Percentiles rank a stretch among this genome's conserved stretches.
phyloP scores from a whole-genome alignment of 2,797 vertebrate species.

The Phataginus tricuspis region DNA sequence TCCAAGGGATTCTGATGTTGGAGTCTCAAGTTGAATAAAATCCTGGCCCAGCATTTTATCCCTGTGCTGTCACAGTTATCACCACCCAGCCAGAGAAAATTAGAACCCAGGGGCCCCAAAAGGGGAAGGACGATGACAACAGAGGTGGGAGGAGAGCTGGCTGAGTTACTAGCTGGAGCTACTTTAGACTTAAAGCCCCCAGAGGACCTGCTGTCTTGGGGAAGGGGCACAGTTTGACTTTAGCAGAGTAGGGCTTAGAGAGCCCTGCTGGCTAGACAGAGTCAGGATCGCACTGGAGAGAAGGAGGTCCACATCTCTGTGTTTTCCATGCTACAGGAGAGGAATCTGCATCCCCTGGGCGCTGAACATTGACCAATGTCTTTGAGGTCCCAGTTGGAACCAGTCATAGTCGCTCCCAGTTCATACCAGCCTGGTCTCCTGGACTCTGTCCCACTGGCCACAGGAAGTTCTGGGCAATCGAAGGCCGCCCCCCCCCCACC shows the following conservation, averaged over 20 bases:
- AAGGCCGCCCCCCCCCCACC: conserved; percentile 51
- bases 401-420: background rate
- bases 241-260: background rate
- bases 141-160: background rate
- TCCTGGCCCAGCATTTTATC: too few relatives aligned
- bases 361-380: background rate
- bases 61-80: background rate
- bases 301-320: background rate
- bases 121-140: background rate
- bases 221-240: background rate
- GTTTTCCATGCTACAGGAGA: background rate
- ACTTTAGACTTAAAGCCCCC: background rate
- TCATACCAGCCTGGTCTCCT: background rate
- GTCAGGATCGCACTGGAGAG: background rate
- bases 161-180: background rate
- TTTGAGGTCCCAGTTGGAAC: conserved; percentile 3
- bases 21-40: background rate
- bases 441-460: background rate
- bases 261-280: background rate
- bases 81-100: background rate
- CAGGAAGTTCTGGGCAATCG: conserved; percentile 13
- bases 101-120: background rate
- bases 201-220: background rate
- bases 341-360: background rate
- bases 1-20: background rate